phyloP scores from a whole-genome alignment of 2,797 vertebrate species.

The Gobionotothen gibberifrons region DNA sequence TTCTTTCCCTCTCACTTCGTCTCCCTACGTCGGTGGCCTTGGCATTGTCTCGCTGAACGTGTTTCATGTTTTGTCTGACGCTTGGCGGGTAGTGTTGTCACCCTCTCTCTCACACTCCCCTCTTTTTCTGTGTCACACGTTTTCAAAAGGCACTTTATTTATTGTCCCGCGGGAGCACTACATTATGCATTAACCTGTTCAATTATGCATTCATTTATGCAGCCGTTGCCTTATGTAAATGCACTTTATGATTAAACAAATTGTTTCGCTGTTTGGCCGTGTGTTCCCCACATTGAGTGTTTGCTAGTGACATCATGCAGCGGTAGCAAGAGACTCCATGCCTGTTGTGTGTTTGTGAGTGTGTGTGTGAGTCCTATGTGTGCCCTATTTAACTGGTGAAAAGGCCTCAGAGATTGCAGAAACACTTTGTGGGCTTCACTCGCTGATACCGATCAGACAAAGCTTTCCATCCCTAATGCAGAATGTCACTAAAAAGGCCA shows the following conservation, averaged over 20 bases:
- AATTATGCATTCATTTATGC: conserved; percentile 88
- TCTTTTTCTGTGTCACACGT: conserved; percentile 72
- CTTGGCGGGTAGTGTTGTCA: conserved; percentile 71
- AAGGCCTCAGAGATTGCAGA: conserved; percentile 57
- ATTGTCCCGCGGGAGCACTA: conserved; percentile 81
- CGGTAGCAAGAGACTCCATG: conserved; percentile 66
- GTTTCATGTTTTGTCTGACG: conserved; percentile 80
- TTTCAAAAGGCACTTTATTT: conserved; percentile 86
- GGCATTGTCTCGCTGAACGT: conserved; percentile 74
- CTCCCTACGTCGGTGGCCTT: conserved; percentile 73
- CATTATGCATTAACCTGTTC: conserved; percentile 87
- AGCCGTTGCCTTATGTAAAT: conserved; percentile 85
- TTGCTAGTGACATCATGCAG: conserved; percentile 81
- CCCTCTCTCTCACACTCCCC: conserved; percentile 30
- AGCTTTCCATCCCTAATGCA: conserved; percentile 32
- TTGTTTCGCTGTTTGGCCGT: conserved; percentile 81
- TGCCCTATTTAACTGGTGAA: conserved; percentile 64
- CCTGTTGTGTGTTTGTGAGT: conserved; percentile 58
- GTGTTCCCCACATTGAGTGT: conserved; percentile 79
- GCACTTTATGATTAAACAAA: conserved; percentile 85
- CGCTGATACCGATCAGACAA: conserved; percentile 40
- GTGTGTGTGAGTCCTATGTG: conserved; percentile 54
- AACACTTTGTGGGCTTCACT: conserved; percentile 48
- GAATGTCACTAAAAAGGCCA: conserved; percentile 24
- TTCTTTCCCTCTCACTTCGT: conserved; percentile 51